Evolutionary conservation across 2,113 vertebrate species (phyloP), one percentile per base, ranked within the genome.

Genomic region (Phycodurus eques): DNA sequence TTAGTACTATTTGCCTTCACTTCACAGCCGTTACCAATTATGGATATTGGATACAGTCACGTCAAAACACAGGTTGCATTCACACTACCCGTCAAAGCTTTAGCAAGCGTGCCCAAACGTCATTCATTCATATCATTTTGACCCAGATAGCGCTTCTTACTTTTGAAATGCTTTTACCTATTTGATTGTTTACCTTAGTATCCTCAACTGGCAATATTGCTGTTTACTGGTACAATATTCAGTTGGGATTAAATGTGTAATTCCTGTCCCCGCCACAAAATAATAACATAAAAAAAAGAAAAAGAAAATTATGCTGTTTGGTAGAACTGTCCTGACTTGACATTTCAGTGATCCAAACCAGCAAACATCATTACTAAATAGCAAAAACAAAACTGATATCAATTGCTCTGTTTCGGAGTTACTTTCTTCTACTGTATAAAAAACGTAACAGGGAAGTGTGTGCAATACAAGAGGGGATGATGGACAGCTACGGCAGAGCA

Each of bases 401-500:
- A 57, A 39, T 9, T 22, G 11, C 10, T 27, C 12, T 27, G 56
- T 59, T 13, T 5, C 5, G 57, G 49, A 68, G 69, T 67, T 53
- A 70, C 35, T 1, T 39, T 39, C 3, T 39, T 39, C 35, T 39
- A 39, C 6, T 3, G 35, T 6, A 39, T 39, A 39, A 39, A 39
- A 27, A 39, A 39, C 1, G 35, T 39, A 39, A 39, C 6, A 6
- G 35, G 35, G 35, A 39, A 60, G 70, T 82, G 19, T 62, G 74
- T 63, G 74, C 2, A 75, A 81, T 73, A 81, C 70, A 76, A 70
- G 75, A 70, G 63, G 9, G 75, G 74, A 80, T 77, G 88, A 80
- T 77, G 81, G 87, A 84, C 80, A 81, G 81, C 80, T 53, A 61
- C 72, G 75, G 83, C 78, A 78, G 75, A 72, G 72, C 72, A 62